These are phyloP conservation scores for Tauraco erythrolophus DNA, from an alignment of 2,113 vertebrate species.

Conservation along the genomic window DNA sequence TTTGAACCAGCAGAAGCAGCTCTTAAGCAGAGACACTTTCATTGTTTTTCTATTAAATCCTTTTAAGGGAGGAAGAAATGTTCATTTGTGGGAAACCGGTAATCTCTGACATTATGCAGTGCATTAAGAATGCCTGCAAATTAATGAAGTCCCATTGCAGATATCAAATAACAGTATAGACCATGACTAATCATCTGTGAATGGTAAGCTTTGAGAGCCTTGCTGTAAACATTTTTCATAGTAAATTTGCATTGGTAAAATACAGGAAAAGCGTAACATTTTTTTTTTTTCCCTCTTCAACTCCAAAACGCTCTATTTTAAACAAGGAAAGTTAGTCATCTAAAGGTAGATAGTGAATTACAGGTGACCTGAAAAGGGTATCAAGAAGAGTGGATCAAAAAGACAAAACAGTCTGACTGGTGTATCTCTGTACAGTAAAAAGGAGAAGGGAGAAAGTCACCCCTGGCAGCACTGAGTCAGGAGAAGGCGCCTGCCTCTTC, in stretches of 20 bases:
- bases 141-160: conserved; percentile 7
- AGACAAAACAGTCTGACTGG: neutral
- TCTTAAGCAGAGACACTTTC: neutral
- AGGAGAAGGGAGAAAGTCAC: neutral
- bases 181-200: conserved; percentile 5
- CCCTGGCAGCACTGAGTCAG: neutral
- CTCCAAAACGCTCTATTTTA: neutral
- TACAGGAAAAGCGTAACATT: neutral
- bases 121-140: conserved; percentile 3
- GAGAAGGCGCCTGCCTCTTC: neutral
- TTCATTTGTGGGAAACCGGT: neutral
- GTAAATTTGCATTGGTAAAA: neutral
- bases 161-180: neutral
- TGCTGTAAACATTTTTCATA: neutral
- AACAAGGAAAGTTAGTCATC: neutral
- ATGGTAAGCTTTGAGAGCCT: neutral
- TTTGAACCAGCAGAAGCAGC: neutral
- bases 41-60: neutral
- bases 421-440: neutral
- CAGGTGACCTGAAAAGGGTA: neutral
- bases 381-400: neutral
- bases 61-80: neutral
- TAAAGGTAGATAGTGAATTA: neutral
- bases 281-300: neutral
- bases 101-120: conserved; percentile 1